phyloP scores from a whole-genome alignment of 1,140 invertebrate genomes.

The Ptiloglossa arizonensis region DNA sequence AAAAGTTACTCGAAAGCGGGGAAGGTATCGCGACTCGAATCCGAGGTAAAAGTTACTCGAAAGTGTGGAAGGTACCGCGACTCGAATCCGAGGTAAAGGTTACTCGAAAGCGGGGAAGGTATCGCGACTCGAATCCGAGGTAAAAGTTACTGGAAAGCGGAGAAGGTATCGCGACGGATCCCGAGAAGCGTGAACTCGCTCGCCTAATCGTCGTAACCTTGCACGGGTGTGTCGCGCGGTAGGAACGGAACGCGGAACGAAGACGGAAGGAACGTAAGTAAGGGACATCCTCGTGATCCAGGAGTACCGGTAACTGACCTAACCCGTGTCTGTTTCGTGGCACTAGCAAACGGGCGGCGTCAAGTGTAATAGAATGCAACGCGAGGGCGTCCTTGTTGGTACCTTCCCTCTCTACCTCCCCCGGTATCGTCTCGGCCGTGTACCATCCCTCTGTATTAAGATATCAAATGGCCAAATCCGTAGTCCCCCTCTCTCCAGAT shows the following conservation, averaged over 20 bases:
- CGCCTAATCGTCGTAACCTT: background rate
- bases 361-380: constrained; percentile 61
- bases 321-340: constrained; percentile 47
- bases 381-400: constrained; percentile 55
- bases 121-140: too few species aligned
- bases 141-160: too few species aligned
- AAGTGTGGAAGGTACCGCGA: too few species aligned
- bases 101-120: too few species aligned
- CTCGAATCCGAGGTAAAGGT: too few species aligned
- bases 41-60: too few species aligned
- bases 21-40: too few species aligned
- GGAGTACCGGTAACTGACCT: constrained; percentile 62
- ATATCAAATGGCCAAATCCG: constrained; percentile 80
- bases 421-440: background rate
- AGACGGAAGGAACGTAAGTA: constrained; percentile 4
- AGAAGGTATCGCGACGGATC: background rate
- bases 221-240: too few species aligned
- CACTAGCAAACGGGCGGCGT: constrained; percentile 28
- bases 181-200: too few species aligned
- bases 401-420: background rate
- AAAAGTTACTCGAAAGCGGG: too few species aligned
- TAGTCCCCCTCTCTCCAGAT: constrained; percentile 71
- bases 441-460: constrained; percentile 72
- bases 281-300: constrained; percentile 50
- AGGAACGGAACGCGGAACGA: background rate